Conservation (phyloP, 2,888 invertebrate genomes). For the Acanthosepion esculentum region DNA sequence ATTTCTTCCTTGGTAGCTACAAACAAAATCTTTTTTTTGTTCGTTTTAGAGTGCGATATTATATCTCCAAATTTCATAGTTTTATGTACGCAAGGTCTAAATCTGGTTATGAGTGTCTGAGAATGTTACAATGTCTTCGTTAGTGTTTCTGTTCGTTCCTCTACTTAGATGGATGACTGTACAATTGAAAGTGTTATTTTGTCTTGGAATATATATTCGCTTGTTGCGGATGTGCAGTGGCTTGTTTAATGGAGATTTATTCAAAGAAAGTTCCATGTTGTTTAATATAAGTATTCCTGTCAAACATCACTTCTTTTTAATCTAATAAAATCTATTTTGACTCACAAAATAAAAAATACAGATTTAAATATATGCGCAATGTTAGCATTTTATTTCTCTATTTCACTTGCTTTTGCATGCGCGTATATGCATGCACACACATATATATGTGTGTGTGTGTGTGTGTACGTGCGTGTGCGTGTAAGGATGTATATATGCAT, state of each 20-base stretch:
- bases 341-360: neutral
- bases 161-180: neutral
- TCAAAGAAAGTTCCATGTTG: neutral
- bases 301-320: neutral
- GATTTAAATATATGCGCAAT: neutral
- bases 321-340: neutral
- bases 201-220: neutral
- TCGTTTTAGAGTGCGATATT: too few relatives aligned
- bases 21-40: too few relatives aligned
- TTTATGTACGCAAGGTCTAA: neutral
- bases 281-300: neutral
- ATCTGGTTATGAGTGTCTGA: neutral
- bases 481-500: neutral
- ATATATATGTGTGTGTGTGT: neutral
- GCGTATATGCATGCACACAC: neutral
- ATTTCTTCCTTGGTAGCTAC: too few relatives aligned
- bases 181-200: neutral
- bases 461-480: neutral
- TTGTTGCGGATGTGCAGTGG: neutral
- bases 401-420: too few relatives aligned
- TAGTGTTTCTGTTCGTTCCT: neutral
- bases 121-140: neutral
- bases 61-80: neutral
- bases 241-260: slow-evolving; percentile 12
- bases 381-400: neutral